A percentile compares a stretch with the other conserved stretches of the same genome.
Conservation (phyloP, 2,888 invertebrate genomes). For the Anthophora plumipes region DNA sequence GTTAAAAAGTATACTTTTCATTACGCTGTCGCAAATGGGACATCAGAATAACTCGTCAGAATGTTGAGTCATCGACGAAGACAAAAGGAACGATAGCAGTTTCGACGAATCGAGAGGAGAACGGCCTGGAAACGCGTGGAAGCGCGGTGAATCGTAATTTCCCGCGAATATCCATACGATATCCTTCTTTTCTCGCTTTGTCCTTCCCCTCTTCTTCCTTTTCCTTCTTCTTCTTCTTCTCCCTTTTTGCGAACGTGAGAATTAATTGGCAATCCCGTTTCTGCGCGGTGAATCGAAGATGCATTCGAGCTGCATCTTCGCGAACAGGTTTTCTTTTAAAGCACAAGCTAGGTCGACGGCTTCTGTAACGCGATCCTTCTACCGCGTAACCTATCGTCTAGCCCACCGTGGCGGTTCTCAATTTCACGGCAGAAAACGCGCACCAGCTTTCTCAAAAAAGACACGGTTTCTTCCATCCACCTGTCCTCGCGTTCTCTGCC, state of each 20-base stretch:
- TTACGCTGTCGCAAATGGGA: too few relatives aligned
- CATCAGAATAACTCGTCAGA: too few relatives aligned
- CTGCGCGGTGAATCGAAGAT: conserved; percentile 42
- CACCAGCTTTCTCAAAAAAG: conserved; percentile 10
- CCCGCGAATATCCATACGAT: conserved; percentile 1
- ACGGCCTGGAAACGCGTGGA: not conserved
- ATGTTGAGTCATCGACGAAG: not conserved
- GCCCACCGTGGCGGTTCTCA: conserved; percentile 72
- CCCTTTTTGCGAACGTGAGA: conserved; percentile 15
- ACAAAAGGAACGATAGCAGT: not conserved
- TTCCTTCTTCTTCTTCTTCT: not conserved
- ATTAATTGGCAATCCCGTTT: conserved; percentile 36
- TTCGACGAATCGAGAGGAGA: not conserved
- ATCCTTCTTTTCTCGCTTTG: not conserved
- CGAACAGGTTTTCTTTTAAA: conserved; percentile 62
- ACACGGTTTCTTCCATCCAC: not conserved
- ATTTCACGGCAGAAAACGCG: conserved; percentile 61
- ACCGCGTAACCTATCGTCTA: conserved; percentile 72
- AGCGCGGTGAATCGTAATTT: not conserved
- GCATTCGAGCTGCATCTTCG: conserved; percentile 32
- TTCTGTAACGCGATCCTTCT: conserved; percentile 75
- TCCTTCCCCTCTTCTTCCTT: not conserved
- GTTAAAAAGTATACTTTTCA: too few relatives aligned
- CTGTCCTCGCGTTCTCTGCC: too few relatives aligned
- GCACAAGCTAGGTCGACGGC: conserved; percentile 71